Base-by-base conservation (phyloP, 2,113 vertebrate genomes). In the Prietella phreatophila region DNA sequence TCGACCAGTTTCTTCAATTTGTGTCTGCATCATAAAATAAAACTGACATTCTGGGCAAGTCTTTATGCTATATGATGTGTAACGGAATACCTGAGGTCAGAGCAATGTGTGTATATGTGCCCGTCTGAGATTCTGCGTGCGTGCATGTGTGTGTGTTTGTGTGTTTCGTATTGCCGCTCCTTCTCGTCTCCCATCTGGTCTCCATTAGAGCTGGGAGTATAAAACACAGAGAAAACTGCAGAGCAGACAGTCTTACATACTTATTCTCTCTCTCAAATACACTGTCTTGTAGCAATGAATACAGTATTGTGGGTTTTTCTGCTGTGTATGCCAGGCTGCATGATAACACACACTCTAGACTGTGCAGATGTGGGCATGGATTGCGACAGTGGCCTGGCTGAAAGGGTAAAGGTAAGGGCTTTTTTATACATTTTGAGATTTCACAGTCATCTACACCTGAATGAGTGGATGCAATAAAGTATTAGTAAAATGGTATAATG, bases 171-270 rank as follows among this genome's bases (percentile, higher is more conserved):
- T 92, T 90, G 93, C 92, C 89, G 94, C 91, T 89, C 67, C 78
- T 93, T 92, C 92, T 90, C 6, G 30, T 85, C 42, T 55, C 87
- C 90, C 95, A 95, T 95, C 94, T 95, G 95, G 90, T 94, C 91
- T 92, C 92, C 93, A 95, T 95, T 95, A 95, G 91, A 91, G 93
- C 89, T 89, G 93, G 93, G 93, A 92, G 93, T 95, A 95, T 95
- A 95, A 95, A 95, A 92, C 91, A 93, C 92, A 69, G 84, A 89
- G 87, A 73, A 88, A 63, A 76, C 58, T 84, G 82, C 73, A 82
- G 27, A 86, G 30, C 73, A 39, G 56, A 86, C 83, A 80, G 56
- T 88, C 81, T 84, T 60, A 25, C 17, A 36, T 78, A 36, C 36
- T 56, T 55, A 61, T 61, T 83, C 55, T 33, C 27, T 30, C 30